A percentile compares a stretch with the other conserved stretches of the same genome.
Evolutionary conservation across 2,113 vertebrate genomes (phyloP).

Genomic region (Oxyruncus cristatus): DNA sequence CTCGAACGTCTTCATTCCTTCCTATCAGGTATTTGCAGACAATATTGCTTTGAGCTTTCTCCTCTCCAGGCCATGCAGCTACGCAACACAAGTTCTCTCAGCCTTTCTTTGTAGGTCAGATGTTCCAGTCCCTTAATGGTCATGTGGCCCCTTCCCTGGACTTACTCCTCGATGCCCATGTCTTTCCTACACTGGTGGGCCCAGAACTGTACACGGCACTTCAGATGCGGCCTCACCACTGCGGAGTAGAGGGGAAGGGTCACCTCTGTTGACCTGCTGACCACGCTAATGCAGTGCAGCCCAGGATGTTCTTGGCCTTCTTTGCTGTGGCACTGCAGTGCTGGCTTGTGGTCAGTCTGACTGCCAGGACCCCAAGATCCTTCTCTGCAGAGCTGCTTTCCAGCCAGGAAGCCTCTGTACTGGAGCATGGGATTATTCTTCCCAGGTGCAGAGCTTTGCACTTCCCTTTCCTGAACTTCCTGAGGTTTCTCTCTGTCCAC

Average conservation of each 20-base stretch:
- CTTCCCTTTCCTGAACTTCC: not conserved
- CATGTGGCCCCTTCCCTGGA: rapidly evolving
- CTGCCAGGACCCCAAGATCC: not conserved
- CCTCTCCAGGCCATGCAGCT: not conserved
- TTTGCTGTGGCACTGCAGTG: not conserved
- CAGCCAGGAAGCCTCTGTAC: not conserved
- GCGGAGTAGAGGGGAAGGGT: not conserved
- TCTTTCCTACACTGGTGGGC: not conserved
- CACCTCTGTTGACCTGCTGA: not conserved
- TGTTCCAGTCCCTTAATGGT: not conserved
- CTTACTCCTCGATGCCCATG: not conserved
- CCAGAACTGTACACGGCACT: rapidly evolving
- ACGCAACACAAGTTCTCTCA: not conserved
- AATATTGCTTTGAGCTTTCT: not conserved
- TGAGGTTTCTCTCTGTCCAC: not conserved
- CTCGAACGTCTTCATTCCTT: not conserved
- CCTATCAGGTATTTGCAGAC: not conserved
- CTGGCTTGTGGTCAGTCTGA: not conserved
- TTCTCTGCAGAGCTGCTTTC: not conserved
- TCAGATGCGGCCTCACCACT: not conserved
- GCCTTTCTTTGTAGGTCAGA: not conserved
- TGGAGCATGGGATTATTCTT: not conserved
- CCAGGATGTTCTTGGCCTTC: not conserved
- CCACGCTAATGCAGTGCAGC: not conserved
- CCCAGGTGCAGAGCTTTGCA: not conserved